Conservation (phyloP, 1,140 invertebrate species). For the Pseudomyrmex sp. region DNA sequence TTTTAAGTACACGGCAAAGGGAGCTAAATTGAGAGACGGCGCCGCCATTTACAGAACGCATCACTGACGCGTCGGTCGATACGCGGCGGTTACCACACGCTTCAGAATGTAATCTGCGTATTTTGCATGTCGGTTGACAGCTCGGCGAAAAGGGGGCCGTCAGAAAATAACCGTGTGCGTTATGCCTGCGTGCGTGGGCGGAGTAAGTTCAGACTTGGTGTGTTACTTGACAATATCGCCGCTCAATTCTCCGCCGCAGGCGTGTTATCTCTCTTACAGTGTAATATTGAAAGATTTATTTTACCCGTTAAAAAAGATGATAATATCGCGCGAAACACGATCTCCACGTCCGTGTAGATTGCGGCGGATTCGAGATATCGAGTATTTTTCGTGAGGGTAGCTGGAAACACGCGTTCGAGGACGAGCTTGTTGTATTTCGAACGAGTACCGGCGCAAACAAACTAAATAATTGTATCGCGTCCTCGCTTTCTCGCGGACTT, state of each 20-base stretch:
- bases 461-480: slow-evolving; percentile 17
- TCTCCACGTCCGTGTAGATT: too few relatives aligned
- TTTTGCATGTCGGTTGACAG: slow-evolving; percentile 43
- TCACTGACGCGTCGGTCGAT: slow-evolving; percentile 49
- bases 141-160: slow-evolving; percentile 40
- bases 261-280: not conserved
- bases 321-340: not conserved
- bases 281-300: slow-evolving; percentile 45
- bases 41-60: slow-evolving; percentile 52
- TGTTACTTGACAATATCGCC: slow-evolving; percentile 30
- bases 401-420: not conserved
- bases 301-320: not conserved
- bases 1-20: slow-evolving; percentile 57
- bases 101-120: slow-evolving; percentile 48
- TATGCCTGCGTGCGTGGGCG: slow-evolving; percentile 31
- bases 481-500: not conserved
- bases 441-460: not conserved
- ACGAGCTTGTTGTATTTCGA: too few relatives aligned
- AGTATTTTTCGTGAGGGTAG: not conserved
- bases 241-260: not conserved
- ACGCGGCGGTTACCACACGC: slow-evolving; percentile 31
- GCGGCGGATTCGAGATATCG: too few relatives aligned
- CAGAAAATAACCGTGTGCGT: slow-evolving; percentile 45
- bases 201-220: not conserved
- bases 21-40: slow-evolving; percentile 54